Base-by-base conservation (phyloP, 2,888 invertebrate genomes). In the Tetheella fluctuosa region DNA sequence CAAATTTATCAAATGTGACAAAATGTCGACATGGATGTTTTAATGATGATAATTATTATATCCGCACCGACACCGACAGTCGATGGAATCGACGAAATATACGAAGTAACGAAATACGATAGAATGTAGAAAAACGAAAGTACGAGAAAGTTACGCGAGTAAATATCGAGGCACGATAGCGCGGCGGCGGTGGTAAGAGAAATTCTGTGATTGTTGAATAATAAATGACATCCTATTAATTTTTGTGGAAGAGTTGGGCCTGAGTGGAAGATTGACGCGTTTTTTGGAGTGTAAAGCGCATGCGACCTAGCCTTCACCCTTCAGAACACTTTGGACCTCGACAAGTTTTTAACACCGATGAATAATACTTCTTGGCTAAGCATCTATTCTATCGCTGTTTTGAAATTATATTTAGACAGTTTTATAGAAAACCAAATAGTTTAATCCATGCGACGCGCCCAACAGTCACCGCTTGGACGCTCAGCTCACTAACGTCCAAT, bases 191-290 rank as follows among this genome's bases (percentile, higher is more conserved):
- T n/a, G 20, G 6, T n/a, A n/a, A 15, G 55, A 55, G 20, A 37
- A 23, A 55, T 20, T 48, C 34, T 64, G 42, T 65, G 60, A 64
- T 70, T 64, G 58, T 65, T 64, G 69, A 69, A 69, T 68, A 70
- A 71, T 71, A 52, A 65, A 63, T 57, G 60, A 60, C 53, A 58
- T 55, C 54, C 30, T 28, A 54, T 54, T 30, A 54, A 54, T 54
- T 3, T 54, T 7, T 17, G 48, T 20, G n/a, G 2, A 10, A 48
- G 48, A 48, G 48, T 48, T 20, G 17, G 48, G 17, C 17, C 48
- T 20, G 48, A n/a, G n/a, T n/a, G n/a, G n/a, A 2, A 48, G 48
- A 7, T n/a, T n/a, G n/a, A 2, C 48, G 8, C 20, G 10, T 8
- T 48, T 48, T 17, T 1, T 6, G 39, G 1, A 39, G 6, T 0